A percentile compares a stretch with the other conserved stretches of the same genome.
phyloP scores from a whole-genome alignment of 2,888 invertebrate genomes.

The Leptothorax acervorum region DNA sequence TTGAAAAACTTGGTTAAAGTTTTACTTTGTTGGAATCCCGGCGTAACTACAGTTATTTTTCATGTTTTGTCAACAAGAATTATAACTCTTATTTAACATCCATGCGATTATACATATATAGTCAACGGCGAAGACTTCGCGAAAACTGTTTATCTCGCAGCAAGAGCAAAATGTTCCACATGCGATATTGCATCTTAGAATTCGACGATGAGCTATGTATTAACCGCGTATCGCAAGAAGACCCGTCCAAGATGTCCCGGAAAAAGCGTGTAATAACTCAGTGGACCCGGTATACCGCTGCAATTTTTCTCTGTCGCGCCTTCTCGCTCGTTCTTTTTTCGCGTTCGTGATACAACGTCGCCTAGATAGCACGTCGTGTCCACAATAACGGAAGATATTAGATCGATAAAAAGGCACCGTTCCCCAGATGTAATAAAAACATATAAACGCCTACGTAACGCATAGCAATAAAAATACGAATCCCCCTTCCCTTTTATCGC shows the following conservation, averaged over 20 bases:
- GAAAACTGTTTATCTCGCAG: slow-evolving; percentile 16
- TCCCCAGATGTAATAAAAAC: slow-evolving; percentile 46
- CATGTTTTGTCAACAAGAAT: slow-evolving; percentile 4
- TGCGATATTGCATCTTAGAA: slow-evolving; percentile 40
- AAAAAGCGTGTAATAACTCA: slow-evolving; percentile 69
- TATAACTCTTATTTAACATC: not conserved
- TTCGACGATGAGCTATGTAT: slow-evolving; percentile 56
- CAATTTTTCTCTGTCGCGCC: slow-evolving; percentile 70
- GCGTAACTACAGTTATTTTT: not conserved
- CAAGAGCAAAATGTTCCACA: not conserved
- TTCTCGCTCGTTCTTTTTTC: slow-evolving; percentile 40
- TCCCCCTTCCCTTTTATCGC: not conserved
- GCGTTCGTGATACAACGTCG: slow-evolving; percentile 46
- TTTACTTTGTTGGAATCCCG: not conserved
- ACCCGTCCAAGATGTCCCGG: slow-evolving; percentile 51
- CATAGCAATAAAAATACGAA: slow-evolving; percentile 40
- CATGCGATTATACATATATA: not conserved
- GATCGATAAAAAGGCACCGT: slow-evolving; percentile 46
- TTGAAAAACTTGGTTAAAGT: not conserved
- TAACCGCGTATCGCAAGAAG: slow-evolving; percentile 54
- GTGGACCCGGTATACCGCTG: slow-evolving; percentile 57
- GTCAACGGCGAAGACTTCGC: not conserved
- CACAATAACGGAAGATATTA: slow-evolving; percentile 69
- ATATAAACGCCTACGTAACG: slow-evolving; percentile 53
- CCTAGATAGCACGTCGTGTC: slow-evolving; percentile 56